A percentile compares a stretch with the other conserved stretches of the same genome.
These are phyloP conservation scores for Addax nasomaculatus DNA, from an alignment of 2,113 vertebrate species.

Conservation along the genomic window DNA sequence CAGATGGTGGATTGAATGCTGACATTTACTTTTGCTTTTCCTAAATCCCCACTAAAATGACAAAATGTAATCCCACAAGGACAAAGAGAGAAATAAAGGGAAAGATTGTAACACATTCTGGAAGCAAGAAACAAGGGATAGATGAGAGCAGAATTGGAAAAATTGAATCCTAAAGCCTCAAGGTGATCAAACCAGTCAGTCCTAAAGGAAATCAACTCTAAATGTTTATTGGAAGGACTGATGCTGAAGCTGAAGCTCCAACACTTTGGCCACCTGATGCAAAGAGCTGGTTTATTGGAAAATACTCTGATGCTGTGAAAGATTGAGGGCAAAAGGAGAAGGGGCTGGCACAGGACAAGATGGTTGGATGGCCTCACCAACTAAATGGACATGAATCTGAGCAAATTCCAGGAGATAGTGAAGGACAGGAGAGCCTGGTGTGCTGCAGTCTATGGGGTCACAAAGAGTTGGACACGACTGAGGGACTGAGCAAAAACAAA, in stretches of 20 bases:
- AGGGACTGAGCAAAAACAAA: background rate
- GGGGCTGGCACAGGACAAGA: background rate
- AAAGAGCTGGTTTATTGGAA: background rate
- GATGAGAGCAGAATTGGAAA: background rate
- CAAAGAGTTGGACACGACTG: fast-evolving
- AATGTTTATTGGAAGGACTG: background rate
- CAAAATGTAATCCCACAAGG: background rate
- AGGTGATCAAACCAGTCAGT: background rate
- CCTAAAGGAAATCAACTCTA: background rate
- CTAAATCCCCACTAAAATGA: background rate
- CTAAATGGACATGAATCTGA: background rate
- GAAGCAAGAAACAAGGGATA: background rate
- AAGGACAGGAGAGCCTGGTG: background rate
- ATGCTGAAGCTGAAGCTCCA: background rate
- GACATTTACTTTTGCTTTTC: background rate
- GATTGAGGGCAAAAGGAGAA: background rate
- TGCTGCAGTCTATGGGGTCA: background rate
- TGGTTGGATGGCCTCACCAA: background rate
- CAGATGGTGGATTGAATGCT: background rate
- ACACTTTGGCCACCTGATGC: background rate
- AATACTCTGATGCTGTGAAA: background rate
- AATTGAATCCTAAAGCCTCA: background rate
- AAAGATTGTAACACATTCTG: background rate
- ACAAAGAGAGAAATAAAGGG: background rate
- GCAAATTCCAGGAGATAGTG: background rate